Conservation (phyloP, 2,113 vertebrate genomes). For the Coryphaenoides rupestris region DNA sequence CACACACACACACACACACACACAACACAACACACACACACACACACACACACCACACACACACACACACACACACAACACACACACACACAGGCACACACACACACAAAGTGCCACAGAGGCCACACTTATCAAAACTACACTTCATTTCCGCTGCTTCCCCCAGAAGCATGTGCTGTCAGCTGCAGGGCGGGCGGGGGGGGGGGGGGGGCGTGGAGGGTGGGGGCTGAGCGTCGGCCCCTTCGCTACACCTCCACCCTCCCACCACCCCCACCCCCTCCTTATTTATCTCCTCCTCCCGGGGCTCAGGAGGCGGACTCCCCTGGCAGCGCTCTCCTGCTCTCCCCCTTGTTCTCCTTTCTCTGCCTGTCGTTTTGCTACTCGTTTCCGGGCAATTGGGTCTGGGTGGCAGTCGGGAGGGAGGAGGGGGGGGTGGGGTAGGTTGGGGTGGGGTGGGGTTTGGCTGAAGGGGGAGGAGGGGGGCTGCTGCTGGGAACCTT, state of each 20-base stretch:
- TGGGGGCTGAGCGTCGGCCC: not conserved
- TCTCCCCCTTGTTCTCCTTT: conserved; percentile 34
- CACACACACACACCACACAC: too few species aligned
- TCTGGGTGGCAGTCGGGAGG: conserved; percentile 66
- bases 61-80: conserved; percentile 7
- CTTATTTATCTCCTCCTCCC: conserved; percentile 67
- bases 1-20: too few species aligned
- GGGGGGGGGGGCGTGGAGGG: too few species aligned
- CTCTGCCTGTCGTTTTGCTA: conserved; percentile 55
- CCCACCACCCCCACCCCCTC: conserved; percentile 45
- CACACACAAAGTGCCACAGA: not conserved
- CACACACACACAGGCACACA: not conserved
- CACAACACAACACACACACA: too few species aligned
- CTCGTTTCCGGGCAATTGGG: conserved; percentile 76
- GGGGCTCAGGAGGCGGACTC: conserved; percentile 60
- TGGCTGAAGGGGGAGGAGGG: conserved; percentile 51
- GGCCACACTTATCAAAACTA: conserved; percentile 13
- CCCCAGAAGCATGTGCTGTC: conserved; percentile 25
- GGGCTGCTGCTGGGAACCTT: conserved; percentile 69
- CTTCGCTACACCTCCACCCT: conserved; percentile 39
- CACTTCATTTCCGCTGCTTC: conserved; percentile 8
- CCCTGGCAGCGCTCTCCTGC: conserved; percentile 50
- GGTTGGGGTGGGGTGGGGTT: too few species aligned
- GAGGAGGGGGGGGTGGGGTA: conserved; percentile 63
- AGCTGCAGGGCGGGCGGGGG: conserved; percentile 25